Conservation (phyloP, 2,797 vertebrate genomes). For the Gambelia wislizenii region DNA sequence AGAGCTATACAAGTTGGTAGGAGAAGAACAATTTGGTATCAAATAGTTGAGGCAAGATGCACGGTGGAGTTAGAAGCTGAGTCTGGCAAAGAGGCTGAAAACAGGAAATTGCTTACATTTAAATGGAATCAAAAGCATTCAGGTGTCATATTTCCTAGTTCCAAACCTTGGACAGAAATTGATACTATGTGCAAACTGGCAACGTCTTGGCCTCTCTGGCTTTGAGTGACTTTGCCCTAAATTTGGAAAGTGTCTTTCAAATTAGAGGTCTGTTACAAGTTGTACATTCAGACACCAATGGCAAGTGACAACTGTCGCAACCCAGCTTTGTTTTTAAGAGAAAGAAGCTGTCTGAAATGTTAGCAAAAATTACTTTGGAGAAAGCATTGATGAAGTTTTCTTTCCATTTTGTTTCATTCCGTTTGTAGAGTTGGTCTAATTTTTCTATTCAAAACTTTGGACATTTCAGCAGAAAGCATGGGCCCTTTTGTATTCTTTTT, state of each 20-base stretch:
- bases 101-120: neutral
- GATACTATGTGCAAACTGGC: neutral
- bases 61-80: neutral
- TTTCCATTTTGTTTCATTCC: neutral
- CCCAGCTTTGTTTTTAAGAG: neutral
- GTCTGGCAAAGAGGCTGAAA: neutral
- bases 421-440: neutral
- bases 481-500: neutral
- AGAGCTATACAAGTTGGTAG: neutral
- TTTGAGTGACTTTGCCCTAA: neutral
- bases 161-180: neutral
- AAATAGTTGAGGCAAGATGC: neutral
- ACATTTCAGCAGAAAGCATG: neutral
- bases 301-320: neutral
- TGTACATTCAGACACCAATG: neutral
- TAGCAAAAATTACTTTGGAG: neutral
- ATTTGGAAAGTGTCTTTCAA: constrained; percentile 14
- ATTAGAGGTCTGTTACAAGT: neutral
- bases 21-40: neutral
- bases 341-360: neutral
- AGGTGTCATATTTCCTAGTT: neutral
- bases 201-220: neutral
- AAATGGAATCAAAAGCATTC: neutral
- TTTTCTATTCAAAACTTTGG: neutral
- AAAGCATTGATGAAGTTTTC: neutral